Evolutionary conservation across 2,888 invertebrate species (phyloP).

Genomic region (Himalopsyche tibetana): DNA sequence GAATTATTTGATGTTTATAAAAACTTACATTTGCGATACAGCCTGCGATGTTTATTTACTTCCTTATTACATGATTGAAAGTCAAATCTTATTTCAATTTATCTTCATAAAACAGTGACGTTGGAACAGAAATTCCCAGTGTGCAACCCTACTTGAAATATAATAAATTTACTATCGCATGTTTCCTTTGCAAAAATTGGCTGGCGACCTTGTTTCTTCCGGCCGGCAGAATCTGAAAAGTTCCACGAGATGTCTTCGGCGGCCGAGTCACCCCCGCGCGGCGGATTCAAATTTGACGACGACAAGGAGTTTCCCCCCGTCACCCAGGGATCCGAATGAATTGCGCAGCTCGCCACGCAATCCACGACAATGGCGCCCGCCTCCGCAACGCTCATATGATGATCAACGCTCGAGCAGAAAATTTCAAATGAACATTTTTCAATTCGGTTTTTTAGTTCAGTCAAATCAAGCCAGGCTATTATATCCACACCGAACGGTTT

Average conservation of each 20-base stretch:
- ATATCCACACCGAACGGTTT: no score
- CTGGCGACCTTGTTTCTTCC: slow-evolving; percentile 26
- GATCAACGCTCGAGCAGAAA: background rate
- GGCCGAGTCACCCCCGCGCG: slow-evolving; percentile 82
- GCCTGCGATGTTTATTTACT: no score
- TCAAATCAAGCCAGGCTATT: no score
- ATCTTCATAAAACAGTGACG: background rate
- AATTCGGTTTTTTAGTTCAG: no score
- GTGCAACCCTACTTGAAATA: slow-evolving; percentile 22
- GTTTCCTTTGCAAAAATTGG: slow-evolving; percentile 57
- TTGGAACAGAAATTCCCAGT: background rate
- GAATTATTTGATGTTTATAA: no score
- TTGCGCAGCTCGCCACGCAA: background rate
- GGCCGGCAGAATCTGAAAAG: slow-evolving; percentile 82
- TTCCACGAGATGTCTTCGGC: slow-evolving; percentile 85
- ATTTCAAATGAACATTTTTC: background rate
- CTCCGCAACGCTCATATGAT: background rate
- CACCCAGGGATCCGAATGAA: slow-evolving; percentile 69
- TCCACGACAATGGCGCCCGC: slow-evolving; percentile 8
- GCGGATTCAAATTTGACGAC: slow-evolving; percentile 86
- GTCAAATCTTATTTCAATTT: no score
- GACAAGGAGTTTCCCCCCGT: slow-evolving; percentile 89
- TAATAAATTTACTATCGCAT: slow-evolving; percentile 65
- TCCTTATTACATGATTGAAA: no score
- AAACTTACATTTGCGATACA: no score